Percentiles rank a stretch among this genome's conserved stretches.
These are phyloP conservation scores for Dromius quadrimaculatus DNA, from an alignment of 2,888 invertebrate species.

Conservation along the genomic window DNA sequence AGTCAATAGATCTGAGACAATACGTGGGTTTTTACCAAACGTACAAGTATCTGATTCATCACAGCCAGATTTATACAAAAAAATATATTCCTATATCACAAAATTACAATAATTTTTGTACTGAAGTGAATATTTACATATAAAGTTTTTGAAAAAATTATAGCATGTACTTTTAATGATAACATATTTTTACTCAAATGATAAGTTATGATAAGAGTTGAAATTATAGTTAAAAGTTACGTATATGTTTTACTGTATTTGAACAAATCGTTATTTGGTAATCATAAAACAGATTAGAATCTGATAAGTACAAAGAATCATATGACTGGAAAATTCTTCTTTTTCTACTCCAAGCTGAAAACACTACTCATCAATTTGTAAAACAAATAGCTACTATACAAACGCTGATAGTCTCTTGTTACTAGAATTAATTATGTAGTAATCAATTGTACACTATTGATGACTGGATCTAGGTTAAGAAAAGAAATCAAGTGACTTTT, in stretches of 20 bases:
- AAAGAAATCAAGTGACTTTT: constrained; percentile 24
- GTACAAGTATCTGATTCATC: constrained; percentile 8
- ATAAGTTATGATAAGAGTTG: constrained; percentile 20
- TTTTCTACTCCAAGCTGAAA: constrained; percentile 12
- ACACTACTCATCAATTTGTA: too few relatives aligned
- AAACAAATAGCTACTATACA: too few relatives aligned
- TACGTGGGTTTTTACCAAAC: constrained; percentile 27
- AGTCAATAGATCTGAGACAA: constrained; percentile 11
- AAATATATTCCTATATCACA: too few relatives aligned
- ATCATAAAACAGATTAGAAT: constrained; percentile 8
- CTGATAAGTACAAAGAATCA: constrained; percentile 9
- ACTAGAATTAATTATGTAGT: too few relatives aligned
- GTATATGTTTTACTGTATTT: not conserved
- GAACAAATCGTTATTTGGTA: not conserved
- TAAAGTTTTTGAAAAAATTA: not conserved
- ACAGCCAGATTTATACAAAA: not conserved
- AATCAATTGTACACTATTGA: too few relatives aligned
- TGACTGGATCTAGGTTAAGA: not conserved
- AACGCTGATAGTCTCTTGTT: too few relatives aligned
- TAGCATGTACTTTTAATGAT: not conserved
- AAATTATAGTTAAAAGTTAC: not conserved
- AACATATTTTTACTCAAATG: not conserved
- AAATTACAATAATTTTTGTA: too few relatives aligned
- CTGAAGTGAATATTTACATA: too few relatives aligned
- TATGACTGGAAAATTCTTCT: constrained; percentile 1